phyloP scores from a whole-genome alignment of 2,888 invertebrate species.

The Phragmatobia fuliginosa region DNA sequence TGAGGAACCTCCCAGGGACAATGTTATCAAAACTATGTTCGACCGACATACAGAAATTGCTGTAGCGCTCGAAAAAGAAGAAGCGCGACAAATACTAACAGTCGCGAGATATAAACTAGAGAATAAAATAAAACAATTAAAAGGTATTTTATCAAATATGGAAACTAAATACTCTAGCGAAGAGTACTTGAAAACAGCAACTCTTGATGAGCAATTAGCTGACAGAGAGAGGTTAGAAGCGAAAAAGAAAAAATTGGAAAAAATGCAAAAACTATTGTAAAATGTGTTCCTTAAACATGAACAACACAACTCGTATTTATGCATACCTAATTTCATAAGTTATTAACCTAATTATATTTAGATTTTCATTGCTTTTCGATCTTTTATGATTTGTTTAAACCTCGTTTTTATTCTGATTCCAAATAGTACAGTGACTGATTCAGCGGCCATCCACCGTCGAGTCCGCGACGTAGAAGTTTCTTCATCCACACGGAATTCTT shows the following conservation, averaged over 20 bases:
- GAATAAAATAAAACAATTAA: constrained; percentile 67
- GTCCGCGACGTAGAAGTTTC: no score
- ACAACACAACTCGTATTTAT: no score
- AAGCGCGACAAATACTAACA: constrained; percentile 59
- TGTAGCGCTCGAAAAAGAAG: constrained; percentile 66
- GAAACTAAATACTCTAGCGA: constrained; percentile 64
- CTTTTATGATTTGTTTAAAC: no score
- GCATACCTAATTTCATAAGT: no score
- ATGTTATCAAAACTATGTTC: constrained; percentile 62
- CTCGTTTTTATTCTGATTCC: no score
- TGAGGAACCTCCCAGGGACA: constrained; percentile 47
- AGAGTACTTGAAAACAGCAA: constrained; percentile 57
- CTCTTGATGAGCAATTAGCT: constrained; percentile 57
- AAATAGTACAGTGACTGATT: no score
- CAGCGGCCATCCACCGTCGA: no score
- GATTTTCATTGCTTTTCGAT: no score
- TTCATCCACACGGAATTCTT: no score
- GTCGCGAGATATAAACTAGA: constrained; percentile 65
- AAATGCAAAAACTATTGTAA: constrained; percentile 70
- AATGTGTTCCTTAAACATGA: background rate
- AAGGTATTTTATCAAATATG: constrained; percentile 64
- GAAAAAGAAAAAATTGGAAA: constrained; percentile 69
- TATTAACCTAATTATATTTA: no score
- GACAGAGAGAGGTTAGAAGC: constrained; percentile 66
- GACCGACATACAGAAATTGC: constrained; percentile 67